Conservation (phyloP, 2,888 invertebrate genomes). For the Scelioninae gen. 1 region DNA sequence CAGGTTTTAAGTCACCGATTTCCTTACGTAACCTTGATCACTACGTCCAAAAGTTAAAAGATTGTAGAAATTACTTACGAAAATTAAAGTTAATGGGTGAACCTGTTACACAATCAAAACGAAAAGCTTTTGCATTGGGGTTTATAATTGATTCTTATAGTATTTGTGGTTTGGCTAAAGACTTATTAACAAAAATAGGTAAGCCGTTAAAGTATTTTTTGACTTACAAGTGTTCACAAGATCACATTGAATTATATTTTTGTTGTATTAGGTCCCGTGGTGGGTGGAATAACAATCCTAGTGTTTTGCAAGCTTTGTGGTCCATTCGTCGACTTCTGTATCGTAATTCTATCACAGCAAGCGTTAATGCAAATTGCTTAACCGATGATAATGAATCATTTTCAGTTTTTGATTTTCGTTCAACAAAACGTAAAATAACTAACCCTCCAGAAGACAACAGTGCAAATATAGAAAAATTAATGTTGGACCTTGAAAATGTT, state of each 20-base stretch:
- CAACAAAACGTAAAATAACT: slow-evolving; percentile 11
- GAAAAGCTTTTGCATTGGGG: slow-evolving; percentile 30
- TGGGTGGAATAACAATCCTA: slow-evolving; percentile 15
- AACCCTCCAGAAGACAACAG: background rate
- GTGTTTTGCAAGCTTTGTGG: slow-evolving; percentile 17
- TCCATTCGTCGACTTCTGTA: slow-evolving; percentile 30
- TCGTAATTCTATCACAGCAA: slow-evolving; percentile 35
- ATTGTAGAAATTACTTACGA: slow-evolving; percentile 2
- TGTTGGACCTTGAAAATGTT: no score
- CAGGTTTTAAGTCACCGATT: slow-evolving; percentile 70
- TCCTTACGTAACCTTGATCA: background rate
- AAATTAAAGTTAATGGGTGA: slow-evolving; percentile 1
- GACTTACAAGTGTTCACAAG: slow-evolving; percentile 18
- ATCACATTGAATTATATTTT: slow-evolving; percentile 26
- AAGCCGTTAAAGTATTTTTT: slow-evolving; percentile 53
- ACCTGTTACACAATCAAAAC: background rate
- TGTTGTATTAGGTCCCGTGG: slow-evolving; percentile 13
- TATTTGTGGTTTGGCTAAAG: slow-evolving; percentile 8
- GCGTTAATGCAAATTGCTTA: slow-evolving; percentile 45
- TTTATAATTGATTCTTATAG: slow-evolving; percentile 30
- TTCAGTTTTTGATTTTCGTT: slow-evolving; percentile 35
- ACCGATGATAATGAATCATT: slow-evolving; percentile 6
- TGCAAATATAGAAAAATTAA: slow-evolving; percentile 18
- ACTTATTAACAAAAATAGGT: slow-evolving; percentile 9
- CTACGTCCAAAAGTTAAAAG: background rate